Percentiles rank a stretch among this genome's conserved stretches.
phyloP scores from a whole-genome alignment of 2,113 vertebrate species.

The Mystacornis crossleyi region DNA sequence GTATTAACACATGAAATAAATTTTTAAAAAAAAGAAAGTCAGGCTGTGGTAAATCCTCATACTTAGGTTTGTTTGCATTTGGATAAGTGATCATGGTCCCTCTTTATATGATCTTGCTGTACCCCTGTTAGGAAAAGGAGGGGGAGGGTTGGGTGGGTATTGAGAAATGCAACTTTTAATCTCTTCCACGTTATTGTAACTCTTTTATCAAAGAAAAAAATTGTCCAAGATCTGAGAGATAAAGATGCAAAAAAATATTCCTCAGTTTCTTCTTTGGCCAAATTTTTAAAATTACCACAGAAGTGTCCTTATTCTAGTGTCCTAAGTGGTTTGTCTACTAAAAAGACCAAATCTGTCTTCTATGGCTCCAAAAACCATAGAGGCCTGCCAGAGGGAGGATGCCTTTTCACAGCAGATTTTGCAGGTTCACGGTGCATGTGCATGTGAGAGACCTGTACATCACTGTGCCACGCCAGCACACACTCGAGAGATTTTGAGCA shows the following conservation, averaged over 20 bases:
- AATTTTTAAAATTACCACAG: background rate
- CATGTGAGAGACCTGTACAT: background rate
- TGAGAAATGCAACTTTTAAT: background rate
- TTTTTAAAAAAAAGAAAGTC: constrained; percentile 48
- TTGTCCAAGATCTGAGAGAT: background rate
- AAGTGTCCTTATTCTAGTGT: background rate
- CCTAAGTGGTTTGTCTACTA: background rate
- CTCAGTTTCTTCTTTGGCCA: background rate
- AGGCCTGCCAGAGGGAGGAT: background rate
- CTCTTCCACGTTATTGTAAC: background rate
- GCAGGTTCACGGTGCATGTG: background rate
- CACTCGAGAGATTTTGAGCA: background rate
- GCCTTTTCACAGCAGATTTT: background rate
- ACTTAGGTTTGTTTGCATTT: constrained; percentile 65
- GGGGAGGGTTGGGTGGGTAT: background rate
- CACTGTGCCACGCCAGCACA: background rate
- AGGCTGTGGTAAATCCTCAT: constrained; percentile 55
- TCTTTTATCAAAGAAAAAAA: background rate
- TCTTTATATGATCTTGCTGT: constrained; percentile 47
- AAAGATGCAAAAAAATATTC: background rate
- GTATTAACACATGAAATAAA: constrained; percentile 66
- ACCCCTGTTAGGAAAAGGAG: background rate
- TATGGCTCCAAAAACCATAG: background rate
- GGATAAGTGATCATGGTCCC: constrained; percentile 42
- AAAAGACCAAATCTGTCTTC: background rate